Conservation (phyloP, 2,888 invertebrate species). For the Athalia rosae region DNA sequence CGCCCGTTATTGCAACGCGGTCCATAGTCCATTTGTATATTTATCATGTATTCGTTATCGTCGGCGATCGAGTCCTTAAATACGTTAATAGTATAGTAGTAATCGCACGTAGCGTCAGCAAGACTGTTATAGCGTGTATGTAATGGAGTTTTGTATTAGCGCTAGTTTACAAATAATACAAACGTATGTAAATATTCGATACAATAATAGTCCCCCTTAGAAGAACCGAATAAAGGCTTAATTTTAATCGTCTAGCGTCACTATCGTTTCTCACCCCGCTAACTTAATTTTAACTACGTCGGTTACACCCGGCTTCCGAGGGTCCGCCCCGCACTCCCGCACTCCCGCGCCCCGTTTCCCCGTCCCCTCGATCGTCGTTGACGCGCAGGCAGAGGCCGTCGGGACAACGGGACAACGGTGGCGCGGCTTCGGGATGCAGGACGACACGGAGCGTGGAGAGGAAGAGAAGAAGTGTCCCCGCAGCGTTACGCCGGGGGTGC, state of each 20-base stretch:
- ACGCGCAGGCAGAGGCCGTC: too few species aligned
- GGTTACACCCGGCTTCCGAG: constrained; percentile 62
- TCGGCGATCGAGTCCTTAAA: constrained; percentile 26
- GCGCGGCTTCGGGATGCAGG: too few species aligned
- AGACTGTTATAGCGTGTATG: constrained; percentile 23
- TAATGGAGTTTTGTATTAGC: constrained; percentile 72
- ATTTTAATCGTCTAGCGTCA: constrained; percentile 70
- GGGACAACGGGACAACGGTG: too few species aligned
- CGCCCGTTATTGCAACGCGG: too few species aligned
- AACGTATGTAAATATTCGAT: constrained; percentile 69
- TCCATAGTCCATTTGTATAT: too few species aligned
- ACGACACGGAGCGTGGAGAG: background rate
- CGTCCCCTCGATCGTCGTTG: too few species aligned
- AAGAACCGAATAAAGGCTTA: constrained; percentile 67
- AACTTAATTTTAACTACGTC: constrained; percentile 47
- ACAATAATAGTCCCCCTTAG: constrained; percentile 64
- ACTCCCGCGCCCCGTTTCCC: constrained; percentile 23
- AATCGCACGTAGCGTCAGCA: constrained; percentile 19
- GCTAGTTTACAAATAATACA: constrained; percentile 72
- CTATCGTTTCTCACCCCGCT: constrained; percentile 57
- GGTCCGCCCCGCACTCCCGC: constrained; percentile 33
- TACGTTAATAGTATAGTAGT: constrained; percentile 39
- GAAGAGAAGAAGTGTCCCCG: too few species aligned
- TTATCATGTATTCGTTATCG: background rate
- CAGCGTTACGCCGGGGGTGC: too few species aligned